A percentile compares a stretch with the other conserved stretches of the same genome.
These are phyloP conservation scores for Edolisoma coerulescens DNA, from an alignment of 2,113 vertebrate species.

Conservation along the genomic window DNA sequence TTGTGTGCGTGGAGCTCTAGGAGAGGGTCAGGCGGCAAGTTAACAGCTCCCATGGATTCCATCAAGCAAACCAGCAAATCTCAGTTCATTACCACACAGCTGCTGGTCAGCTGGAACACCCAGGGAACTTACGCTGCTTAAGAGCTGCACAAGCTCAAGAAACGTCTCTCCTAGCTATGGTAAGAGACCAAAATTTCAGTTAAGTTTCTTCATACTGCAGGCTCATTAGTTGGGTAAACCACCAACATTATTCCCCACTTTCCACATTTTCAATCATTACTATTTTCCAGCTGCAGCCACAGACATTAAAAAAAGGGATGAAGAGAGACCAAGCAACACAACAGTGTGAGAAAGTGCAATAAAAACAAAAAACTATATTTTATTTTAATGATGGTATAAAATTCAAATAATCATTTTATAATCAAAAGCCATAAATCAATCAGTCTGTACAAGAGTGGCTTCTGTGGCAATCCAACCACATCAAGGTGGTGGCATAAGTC, in stretches of 20 bases:
- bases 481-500: neutral
- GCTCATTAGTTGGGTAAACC: neutral
- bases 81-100: neutral
- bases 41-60: neutral
- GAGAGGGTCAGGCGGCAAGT: neutral
- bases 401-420: neutral
- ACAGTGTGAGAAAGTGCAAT: neutral
- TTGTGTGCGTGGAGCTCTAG: accelerated
- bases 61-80: neutral
- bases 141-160: neutral
- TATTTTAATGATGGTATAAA: neutral
- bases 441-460: neutral
- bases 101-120: neutral
- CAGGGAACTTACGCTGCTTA: neutral
- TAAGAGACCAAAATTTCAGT: neutral
- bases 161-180: neutral
- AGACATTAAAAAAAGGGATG: neutral
- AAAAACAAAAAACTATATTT: neutral
- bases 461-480: neutral
- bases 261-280: neutral
- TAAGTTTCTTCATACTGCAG: neutral
- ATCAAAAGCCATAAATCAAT: neutral
- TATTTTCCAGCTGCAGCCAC: neutral
- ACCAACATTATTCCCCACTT: neutral
- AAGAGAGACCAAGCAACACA: neutral